Base-by-base conservation (phyloP, 2,888 invertebrate species). In the Aquatica leii region DNA sequence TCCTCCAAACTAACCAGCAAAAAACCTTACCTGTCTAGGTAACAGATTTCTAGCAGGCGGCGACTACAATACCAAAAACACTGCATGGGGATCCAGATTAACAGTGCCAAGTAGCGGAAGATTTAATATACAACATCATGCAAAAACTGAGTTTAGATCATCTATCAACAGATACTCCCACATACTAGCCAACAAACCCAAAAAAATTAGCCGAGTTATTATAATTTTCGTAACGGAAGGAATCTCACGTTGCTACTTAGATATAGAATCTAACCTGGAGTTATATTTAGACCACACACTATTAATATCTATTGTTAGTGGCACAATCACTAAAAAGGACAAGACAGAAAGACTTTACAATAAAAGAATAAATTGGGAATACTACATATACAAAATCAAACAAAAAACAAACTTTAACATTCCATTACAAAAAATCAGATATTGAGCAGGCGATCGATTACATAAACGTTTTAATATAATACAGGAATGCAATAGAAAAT, bases 131-230 rank as follows among this genome's bases (percentile, higher is more conserved):
- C n/a, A n/a, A n/a, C n/a, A n/a, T n/a, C n/a, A n/a, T n/a, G n/a
- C n/a, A n/a, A n/a, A n/a, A 46, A 46, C 46, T 46, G 18, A 46
- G 18, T 20, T 17, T 46, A 18, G 20, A 18, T 20, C n/a, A 46
- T 20, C 17, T 46, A 46, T 46, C 46, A 46, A 46, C 18, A 46
- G 17, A 46, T 18, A 46, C 46, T 46, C 46, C 46, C 20, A 46
- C 46, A 15, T 46, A 46, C 18, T 46, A 20, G 5, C 12, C 41
- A 1, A 41, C 20, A 17, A 20, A 46, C 46, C 46, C 17, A 46
- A n/a, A 46, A 4, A 46, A 46, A 18, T n/a, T 46, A 20, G 15
- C 46, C 9, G 46, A 46, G 18, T n/a, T 46, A 18, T 17, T 46
- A 17, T 17, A 46, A n/a, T 46, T 41, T 41, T 41, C 18, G 20